Base-by-base conservation (phyloP, 2,113 vertebrate species). In the Cromileptes altivelis region DNA sequence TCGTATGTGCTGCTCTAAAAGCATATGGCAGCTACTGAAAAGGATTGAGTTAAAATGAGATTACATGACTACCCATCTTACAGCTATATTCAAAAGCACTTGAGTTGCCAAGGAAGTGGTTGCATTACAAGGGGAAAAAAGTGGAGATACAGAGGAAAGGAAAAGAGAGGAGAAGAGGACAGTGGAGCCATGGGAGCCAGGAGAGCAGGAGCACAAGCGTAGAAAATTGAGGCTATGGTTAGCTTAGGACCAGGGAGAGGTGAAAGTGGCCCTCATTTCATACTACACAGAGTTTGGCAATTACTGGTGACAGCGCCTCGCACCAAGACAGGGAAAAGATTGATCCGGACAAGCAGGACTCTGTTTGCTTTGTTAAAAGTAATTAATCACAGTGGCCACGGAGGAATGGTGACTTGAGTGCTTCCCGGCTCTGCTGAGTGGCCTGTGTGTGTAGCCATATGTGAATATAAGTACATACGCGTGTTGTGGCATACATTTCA, bases 311-410 rank as follows among this genome's bases (percentile, higher is more conserved):
- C 92, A 91, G 85, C 60, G 7, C 74, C 80, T 81, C 64, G 55
- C 76, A 82, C 88, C 49, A 69, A 71, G 81, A 90, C 69, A 64
- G 74, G 68, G 47, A 73, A 88, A 82, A 91, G 86, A 93, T 92
- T 93, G 92, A 94, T 94, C 90, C 83, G 70, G 90, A 94, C 91
- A 92, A 93, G 92, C 85, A 82, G 85, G 87, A 90, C 90, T 88
- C 80, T 88, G 91, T 95, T 94, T 94, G 91, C 91, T 94, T 94
- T 94, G 92, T 91, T 94, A 91, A 94, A 94, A 94, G 91, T 91
- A 94, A 95, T 95, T 94, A 95, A 94, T 94, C 93, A 92, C 87
- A 57, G 90, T 70, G 67, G 88, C 90, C 85, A 80, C 81, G 21
- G 83, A 91, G 90, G 91, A 93, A 81, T 68, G 76, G 73, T 53